Base-by-base conservation (phyloP, 2,797 vertebrate genomes). In the Astyanax mexicanus region DNA sequence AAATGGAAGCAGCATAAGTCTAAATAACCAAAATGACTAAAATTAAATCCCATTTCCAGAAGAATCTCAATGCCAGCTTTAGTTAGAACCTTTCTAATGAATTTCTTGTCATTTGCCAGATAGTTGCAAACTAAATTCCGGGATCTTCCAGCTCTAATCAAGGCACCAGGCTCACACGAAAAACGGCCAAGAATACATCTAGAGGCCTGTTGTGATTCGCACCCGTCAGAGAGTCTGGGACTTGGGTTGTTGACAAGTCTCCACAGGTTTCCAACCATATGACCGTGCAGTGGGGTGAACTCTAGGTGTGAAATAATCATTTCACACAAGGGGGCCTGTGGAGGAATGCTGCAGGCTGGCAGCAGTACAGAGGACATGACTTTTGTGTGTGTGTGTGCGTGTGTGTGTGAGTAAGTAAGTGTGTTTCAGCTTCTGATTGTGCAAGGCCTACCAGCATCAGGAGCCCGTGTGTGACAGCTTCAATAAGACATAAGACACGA, bases 401-500 rank as follows among this genome's bases (percentile, higher is more conserved):
- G 29, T 32, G 29, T 32, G 29, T 32, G 29, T 32, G 29, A 32
- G 29, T 32, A 29, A 32, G 29, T 32, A 2, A 2, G 29, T 74
- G 44, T 81, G 78, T 85, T 82, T 87, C 80, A 82, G 68, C 54
- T 55, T 72, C 60, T n/a, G 71, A 77, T 89, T 90, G 86, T 72
- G 79, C 74, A 92, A 92, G 77, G 47, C 58, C 29, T 57, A 62
- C 51, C 86, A 87, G 78, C 81, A 45, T 88, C 84, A 86, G 77
- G 74, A 81, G 69, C 61, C 69, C 76, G 67, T 85, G 84, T 76
- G 67, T 85, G 84, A 89, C 86, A 85, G 81, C 58, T 75, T 81
- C 72, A 86, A 88, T 90, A 86, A 88, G 83, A 80, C 72, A 44
- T 89, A 40, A 40, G 86, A 72, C 69, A 60, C n/a, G 57, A 90